phyloP scores from a whole-genome alignment of 2,888 invertebrate genomes.

The Athalia cordata region DNA sequence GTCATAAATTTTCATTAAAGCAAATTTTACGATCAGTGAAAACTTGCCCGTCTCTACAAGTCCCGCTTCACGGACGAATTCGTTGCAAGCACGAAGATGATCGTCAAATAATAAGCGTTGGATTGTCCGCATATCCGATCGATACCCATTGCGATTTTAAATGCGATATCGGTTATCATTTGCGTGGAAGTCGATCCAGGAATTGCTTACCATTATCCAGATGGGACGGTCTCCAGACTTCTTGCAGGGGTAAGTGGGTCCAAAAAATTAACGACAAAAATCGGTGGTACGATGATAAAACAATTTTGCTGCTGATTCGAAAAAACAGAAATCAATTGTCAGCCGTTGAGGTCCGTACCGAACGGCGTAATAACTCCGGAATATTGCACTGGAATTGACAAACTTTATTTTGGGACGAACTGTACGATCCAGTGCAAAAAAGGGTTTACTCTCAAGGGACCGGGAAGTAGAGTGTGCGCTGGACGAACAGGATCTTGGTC shows the following conservation, averaged over 20 bases:
- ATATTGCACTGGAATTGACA: slow-evolving; percentile 75
- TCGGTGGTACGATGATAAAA: too few relatives aligned
- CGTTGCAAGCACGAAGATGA: slow-evolving; percentile 73
- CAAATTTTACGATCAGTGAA: slow-evolving; percentile 74
- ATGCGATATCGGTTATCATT: slow-evolving; percentile 79
- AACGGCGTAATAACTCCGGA: slow-evolving; percentile 76
- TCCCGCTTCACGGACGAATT: slow-evolving; percentile 78
- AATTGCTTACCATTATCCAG: slow-evolving; percentile 81
- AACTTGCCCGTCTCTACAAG: slow-evolving; percentile 77
- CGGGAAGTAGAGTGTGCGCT: slow-evolving; percentile 75
- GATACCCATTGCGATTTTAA: slow-evolving; percentile 81
- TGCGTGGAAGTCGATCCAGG: slow-evolving; percentile 79
- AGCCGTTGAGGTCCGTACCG: slow-evolving; percentile 74
- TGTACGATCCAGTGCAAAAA: slow-evolving; percentile 78
- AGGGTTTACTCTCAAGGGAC: slow-evolving; percentile 78
- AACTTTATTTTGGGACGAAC: slow-evolving; percentile 77
- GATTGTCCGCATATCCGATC: slow-evolving; percentile 73
- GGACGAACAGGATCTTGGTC: slow-evolving; percentile 77
- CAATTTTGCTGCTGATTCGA: slow-evolving; percentile 33
- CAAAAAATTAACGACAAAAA: too few relatives aligned
- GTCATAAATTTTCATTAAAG: too few relatives aligned
- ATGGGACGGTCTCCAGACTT: slow-evolving; percentile 82
- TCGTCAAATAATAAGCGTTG: slow-evolving; percentile 68
- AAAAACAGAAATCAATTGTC: slow-evolving; percentile 73
- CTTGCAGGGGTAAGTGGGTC: slow-evolving; percentile 78